A percentile compares a stretch with the other conserved stretches of the same genome.
These are phyloP conservation scores for Camponotus pennsylvanicus DNA, from an alignment of 1,140 invertebrate species.

Conservation along the genomic window DNA sequence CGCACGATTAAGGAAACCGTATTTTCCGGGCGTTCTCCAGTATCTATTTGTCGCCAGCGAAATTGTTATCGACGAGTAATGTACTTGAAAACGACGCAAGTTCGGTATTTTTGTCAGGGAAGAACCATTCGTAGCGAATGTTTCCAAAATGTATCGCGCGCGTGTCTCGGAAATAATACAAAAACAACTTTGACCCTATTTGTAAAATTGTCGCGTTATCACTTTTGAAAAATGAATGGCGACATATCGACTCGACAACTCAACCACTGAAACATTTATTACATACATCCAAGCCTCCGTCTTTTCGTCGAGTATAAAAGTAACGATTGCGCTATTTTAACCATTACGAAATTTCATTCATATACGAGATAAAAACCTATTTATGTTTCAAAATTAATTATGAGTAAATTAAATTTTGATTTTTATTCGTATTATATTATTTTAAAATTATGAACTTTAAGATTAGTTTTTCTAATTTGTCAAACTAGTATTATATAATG, in stretches of 20 bases:
- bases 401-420: too few species aligned
- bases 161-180: not conserved
- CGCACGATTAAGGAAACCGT: not conserved
- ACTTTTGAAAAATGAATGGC: slow-evolving; percentile 21
- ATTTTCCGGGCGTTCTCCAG: not conserved
- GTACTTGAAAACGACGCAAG: too few species aligned
- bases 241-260: not conserved
- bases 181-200: not conserved
- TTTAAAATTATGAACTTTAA: too few species aligned
- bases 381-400: too few species aligned
- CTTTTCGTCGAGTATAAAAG: not conserved
- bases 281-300: not conserved
- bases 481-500: too few species aligned
- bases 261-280: not conserved
- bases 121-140: not conserved
- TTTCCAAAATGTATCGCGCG: not conserved
- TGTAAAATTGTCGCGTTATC: slow-evolving; percentile 8
- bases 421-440: too few species aligned
- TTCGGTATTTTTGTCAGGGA: not conserved
- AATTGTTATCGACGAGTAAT: not conserved
- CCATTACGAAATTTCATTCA: slow-evolving; percentile 1
- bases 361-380: not conserved
- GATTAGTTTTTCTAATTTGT: too few species aligned
- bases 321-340: not conserved
- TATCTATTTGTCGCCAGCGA: slow-evolving; percentile 1